Conservation (phyloP, 2,797 vertebrate genomes). For the Hyperoplus lanceolatus region DNA sequence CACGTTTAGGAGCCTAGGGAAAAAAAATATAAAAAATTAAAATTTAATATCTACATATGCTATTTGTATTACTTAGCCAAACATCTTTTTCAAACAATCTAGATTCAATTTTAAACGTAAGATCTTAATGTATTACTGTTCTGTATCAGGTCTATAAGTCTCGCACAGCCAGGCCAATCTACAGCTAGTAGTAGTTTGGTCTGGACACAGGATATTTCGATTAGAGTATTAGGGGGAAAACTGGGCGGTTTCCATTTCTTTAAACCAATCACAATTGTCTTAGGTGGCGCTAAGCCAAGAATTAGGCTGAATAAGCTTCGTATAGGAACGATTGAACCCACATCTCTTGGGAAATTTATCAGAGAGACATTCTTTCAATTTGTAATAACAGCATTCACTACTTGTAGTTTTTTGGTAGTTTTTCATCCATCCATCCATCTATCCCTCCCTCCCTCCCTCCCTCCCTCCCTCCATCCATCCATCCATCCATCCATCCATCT, state of each 20-base stretch:
- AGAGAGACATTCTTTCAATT: background rate
- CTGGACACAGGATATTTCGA: no score
- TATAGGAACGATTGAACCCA: background rate
- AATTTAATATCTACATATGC: background rate
- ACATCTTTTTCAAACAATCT: background rate
- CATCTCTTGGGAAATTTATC: background rate
- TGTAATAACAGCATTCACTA: background rate
- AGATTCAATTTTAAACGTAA: background rate
- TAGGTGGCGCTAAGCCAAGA: no score
- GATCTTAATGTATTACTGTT: no score
- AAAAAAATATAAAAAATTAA: background rate
- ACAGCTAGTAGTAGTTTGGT: no score
- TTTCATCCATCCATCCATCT: no score
- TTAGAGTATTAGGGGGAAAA: no score
- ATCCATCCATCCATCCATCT: no score
- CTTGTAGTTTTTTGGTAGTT: background rate
- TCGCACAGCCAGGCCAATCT: no score
- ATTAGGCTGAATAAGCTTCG: background rate
- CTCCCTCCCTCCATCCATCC: background rate
- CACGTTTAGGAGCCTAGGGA: slow-evolving; percentile 84
- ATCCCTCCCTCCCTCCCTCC: no score
- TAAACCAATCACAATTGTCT: no score
- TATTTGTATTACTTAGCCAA: background rate
- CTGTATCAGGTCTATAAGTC: no score
- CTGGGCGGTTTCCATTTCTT: no score